Base-by-base conservation (phyloP, 2,113 vertebrate genomes). In the Lepisosteus osseus region DNA sequence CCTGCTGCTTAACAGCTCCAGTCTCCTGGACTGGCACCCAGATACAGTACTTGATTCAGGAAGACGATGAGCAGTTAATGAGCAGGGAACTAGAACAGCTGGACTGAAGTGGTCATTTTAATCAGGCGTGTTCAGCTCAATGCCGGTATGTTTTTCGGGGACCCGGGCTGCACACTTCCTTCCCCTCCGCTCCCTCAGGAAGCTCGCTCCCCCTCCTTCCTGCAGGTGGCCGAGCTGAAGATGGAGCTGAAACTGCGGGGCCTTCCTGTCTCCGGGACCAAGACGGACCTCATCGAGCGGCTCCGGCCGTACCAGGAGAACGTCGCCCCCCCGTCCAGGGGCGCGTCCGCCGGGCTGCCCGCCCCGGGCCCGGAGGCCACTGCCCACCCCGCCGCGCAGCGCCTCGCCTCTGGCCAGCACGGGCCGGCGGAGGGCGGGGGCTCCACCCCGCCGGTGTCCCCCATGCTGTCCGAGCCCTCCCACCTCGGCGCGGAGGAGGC, bases 251-350 rank as follows among this genome's bases (percentile, higher is more conserved):
- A 99, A 82, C 80, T 98, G 51, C 93, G 97, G 62, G 94, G 96
- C 41, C 90, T 99, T 44, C 97, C 96, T 0, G 97, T 99, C 63
- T 99, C 97, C 0, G 97, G 97, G 83, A 99, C 97, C 65, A 99
- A 99, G 84, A 95, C 93, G 0, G 96, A 98, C 81, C 95, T 99
- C 72, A 97, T 99, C 15, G 97, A 99, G 75, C 92, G 95, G 51
- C 88, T 99, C 74, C 98, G 95, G 83, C 94, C 94, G 65, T 97
- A 94, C 85, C 97, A 98, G 83, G 96, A 97, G 66, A 76, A 79
- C 56, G 70, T 80, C 15, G 77, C 81, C 61, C 59, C 81, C 61
- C 29, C 29, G 2, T 59, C 83, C 7, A 85, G 80, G 54, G 77
- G 86, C 0, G 7, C 59, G 9, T 55, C n/a, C 11, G 15, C 54